Percentiles rank a stretch among this genome's conserved stretches.
phyloP scores from a whole-genome alignment of 2,888 invertebrate species.

The Metalampra italica region DNA sequence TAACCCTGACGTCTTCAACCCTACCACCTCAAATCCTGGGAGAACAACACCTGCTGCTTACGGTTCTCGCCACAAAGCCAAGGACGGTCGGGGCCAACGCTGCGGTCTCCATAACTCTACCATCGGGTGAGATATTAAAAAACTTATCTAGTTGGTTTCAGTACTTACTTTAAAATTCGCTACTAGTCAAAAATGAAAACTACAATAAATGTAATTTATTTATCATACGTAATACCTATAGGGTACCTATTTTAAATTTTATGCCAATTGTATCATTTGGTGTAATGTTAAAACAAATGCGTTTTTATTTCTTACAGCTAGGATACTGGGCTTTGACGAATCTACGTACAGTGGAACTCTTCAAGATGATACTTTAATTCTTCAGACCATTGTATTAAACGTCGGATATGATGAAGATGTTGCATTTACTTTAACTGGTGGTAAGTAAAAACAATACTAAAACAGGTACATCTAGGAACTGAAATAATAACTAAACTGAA shows the following conservation, averaged over 20 bases:
- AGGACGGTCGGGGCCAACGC: conserved; percentile 34
- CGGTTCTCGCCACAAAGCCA: conserved; percentile 28
- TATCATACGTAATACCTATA: too few species aligned
- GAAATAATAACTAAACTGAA: too few species aligned
- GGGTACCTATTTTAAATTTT: too few species aligned
- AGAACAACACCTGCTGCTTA: conserved; percentile 24
- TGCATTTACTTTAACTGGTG: conserved; percentile 38
- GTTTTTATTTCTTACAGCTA: conserved; percentile 33
- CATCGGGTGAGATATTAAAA: conserved; percentile 11
- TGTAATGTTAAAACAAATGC: too few species aligned
- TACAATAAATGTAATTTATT: too few species aligned
- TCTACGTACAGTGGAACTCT: conserved; percentile 43
- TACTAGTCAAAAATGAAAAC: too few species aligned
- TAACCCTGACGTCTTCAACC: conserved; percentile 24
- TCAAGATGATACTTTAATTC: conserved; percentile 29
- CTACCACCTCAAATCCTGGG: conserved; percentile 12
- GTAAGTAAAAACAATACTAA: conserved; percentile 34
- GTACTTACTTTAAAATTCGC: too few species aligned
- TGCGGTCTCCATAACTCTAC: conserved; percentile 30
- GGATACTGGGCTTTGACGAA: conserved; percentile 45
- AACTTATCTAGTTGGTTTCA: not conserved
- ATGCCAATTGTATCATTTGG: too few species aligned
- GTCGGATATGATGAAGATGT: conserved; percentile 41
- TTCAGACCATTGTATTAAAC: conserved; percentile 35
- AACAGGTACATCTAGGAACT: too few species aligned